phyloP scores from a whole-genome alignment of 92 coral and sea anemone species.

The Epizoanthus scotinus region DNA sequence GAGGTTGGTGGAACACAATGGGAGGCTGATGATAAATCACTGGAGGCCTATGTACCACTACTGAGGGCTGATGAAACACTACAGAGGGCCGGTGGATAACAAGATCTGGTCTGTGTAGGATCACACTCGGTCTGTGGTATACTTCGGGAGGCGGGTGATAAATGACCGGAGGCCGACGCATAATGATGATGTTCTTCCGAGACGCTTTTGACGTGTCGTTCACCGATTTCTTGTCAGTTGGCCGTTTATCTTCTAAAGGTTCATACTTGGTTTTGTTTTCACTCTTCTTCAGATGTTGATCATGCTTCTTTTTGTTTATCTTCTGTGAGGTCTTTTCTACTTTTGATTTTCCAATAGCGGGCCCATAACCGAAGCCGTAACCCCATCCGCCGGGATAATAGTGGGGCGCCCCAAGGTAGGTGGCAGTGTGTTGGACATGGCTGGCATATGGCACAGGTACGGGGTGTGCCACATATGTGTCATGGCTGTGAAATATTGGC shows the following conservation, averaged over 20 bases:
- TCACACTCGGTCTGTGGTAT: conserved; percentile 84
- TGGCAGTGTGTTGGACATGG: conserved; percentile 67
- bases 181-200: conserved; percentile 81
- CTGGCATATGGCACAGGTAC: conserved; percentile 69
- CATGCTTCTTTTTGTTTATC: conserved; percentile 34
- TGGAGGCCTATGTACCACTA: conserved; percentile 83
- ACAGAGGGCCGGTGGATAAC: conserved; percentile 92
- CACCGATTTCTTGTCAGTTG: conserved; percentile 1
- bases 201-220: conserved; percentile 47
- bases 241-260: conserved; percentile 13
- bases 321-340: conserved; percentile 52
- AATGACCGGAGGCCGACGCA: conserved; percentile 92
- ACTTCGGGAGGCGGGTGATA: conserved; percentile 97
- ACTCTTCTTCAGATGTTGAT: conserved; percentile 5
- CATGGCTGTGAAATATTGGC: conserved; percentile 86
- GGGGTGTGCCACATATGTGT: conserved; percentile 83
- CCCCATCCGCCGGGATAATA: conserved; percentile 79
- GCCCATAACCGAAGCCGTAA: conserved; percentile 57
- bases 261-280: conserved; percentile 24
- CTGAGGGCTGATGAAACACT: conserved; percentile 84
- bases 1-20: conserved; percentile 86
- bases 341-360: conserved; percentile 76
- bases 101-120: conserved; percentile 86
- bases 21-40: conserved; percentile 89
- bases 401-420: conserved; percentile 89